Evolutionary conservation across 2,113 vertebrate species (phyloP).

Genomic region (Brevimyrus niger): DNA sequence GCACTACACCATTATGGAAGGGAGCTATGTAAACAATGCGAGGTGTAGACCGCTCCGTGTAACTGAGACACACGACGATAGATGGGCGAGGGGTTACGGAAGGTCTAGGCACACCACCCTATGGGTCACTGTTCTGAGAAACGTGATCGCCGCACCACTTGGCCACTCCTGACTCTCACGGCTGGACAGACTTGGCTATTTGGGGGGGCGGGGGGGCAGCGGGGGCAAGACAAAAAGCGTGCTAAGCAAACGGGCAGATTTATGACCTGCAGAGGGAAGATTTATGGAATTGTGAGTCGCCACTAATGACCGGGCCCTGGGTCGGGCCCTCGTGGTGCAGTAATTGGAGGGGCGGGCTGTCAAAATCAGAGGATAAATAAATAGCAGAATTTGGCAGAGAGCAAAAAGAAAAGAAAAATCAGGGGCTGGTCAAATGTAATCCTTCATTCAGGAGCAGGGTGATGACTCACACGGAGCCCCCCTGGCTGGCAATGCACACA

Average conservation of each 20-base stretch:
- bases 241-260: not conserved
- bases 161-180: not conserved
- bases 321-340: not conserved
- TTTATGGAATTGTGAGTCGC: constrained; percentile 24
- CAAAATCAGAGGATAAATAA: constrained; percentile 19
- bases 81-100: not conserved
- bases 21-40: not conserved
- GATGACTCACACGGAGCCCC: not conserved
- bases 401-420: constrained; percentile 23
- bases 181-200: not conserved
- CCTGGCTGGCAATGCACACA: too few species aligned
- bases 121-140: not conserved
- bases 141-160: not conserved
- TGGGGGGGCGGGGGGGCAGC: not conserved
- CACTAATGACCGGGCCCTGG: constrained; percentile 34
- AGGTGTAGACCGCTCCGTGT: not conserved
- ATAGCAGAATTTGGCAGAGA: not conserved
- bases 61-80: not conserved
- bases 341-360: constrained; percentile 20
- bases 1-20: not conserved
- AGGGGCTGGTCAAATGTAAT: not conserved
- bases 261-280: not conserved
- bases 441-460: not conserved
- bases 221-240: not conserved
- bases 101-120: not conserved